Evolutionary conservation across 2,888 invertebrate genomes (phyloP).

Genomic region (Catocala sponsa): DNA sequence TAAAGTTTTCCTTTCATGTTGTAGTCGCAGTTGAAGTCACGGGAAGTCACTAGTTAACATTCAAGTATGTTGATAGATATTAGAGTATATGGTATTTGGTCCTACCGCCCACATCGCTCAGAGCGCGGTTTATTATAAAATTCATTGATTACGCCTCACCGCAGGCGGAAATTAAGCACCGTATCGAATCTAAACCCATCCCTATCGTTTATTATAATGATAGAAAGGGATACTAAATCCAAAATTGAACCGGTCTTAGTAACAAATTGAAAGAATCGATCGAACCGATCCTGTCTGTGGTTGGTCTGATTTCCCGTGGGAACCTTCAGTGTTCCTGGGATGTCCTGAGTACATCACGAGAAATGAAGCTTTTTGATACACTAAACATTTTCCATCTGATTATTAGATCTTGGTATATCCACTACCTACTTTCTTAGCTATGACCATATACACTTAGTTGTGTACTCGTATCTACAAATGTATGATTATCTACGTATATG

Average conservation of each 20-base stretch:
- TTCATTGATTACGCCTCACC: constrained; percentile 52
- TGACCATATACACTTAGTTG: no score
- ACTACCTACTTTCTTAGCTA: no score
- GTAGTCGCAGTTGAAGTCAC: constrained; percentile 26
- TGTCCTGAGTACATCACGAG: not conserved
- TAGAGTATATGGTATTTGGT: constrained; percentile 28
- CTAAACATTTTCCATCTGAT: no score
- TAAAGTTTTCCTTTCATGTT: constrained; percentile 23
- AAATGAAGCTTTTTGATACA: not conserved
- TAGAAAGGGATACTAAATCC: constrained; percentile 48
- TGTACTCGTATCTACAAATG: no score
- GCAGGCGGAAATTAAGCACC: constrained; percentile 52
- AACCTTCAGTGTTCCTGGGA: constrained; percentile 19
- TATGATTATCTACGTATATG: no score
- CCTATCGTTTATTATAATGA: constrained; percentile 51
- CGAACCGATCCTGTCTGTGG: constrained; percentile 27
- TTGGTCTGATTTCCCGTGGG: constrained; percentile 39
- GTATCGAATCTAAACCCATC: constrained; percentile 49
- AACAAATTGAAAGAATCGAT: constrained; percentile 39
- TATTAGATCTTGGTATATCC: no score
- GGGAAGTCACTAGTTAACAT: constrained; percentile 44
- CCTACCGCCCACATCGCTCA: constrained; percentile 47
- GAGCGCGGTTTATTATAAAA: constrained; percentile 46
- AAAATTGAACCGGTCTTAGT: constrained; percentile 46
- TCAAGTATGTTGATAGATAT: constrained; percentile 31